These are phyloP conservation scores for Lepus oiostolus DNA, from an alignment of 2,797 vertebrate species.

Conservation along the genomic window DNA sequence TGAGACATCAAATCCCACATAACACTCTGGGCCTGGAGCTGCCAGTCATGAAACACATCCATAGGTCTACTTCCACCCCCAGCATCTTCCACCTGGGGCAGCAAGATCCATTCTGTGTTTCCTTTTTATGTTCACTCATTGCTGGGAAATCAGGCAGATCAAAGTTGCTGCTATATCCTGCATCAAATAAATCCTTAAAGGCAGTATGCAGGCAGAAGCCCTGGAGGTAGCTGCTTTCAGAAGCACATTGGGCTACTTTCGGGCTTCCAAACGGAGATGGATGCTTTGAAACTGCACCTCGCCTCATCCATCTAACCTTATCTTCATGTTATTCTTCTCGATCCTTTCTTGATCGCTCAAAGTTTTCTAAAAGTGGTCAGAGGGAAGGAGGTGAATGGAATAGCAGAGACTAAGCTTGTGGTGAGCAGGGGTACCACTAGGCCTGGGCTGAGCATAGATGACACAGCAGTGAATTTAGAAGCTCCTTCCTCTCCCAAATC, in stretches of 20 bases:
- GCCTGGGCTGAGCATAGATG: not conserved
- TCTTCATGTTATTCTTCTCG: not conserved
- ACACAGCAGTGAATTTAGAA: not conserved
- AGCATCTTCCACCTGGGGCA: not conserved
- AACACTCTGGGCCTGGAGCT: not conserved
- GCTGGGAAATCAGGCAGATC: not conserved
- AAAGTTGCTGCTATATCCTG: not conserved
- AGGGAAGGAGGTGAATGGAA: not conserved
- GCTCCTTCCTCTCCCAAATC: not conserved
- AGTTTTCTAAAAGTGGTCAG: not conserved
- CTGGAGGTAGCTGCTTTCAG: not conserved
- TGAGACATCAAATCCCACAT: not conserved
- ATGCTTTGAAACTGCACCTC: not conserved
- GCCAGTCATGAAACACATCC: not conserved
- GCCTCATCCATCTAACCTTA: not conserved
- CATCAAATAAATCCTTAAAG: not conserved
- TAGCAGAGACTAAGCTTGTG: accelerated
- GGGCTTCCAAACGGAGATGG: not conserved
- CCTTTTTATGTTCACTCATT: not conserved
- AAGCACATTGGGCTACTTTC: not conserved
- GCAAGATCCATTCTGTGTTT: not conserved
- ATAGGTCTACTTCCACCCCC: accelerated
- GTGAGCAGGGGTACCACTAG: not conserved
- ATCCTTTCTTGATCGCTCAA: not conserved
- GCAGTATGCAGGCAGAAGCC: not conserved